phyloP scores from a whole-genome alignment of 2,113 vertebrate species.

The Gambusia holbrooki region DNA sequence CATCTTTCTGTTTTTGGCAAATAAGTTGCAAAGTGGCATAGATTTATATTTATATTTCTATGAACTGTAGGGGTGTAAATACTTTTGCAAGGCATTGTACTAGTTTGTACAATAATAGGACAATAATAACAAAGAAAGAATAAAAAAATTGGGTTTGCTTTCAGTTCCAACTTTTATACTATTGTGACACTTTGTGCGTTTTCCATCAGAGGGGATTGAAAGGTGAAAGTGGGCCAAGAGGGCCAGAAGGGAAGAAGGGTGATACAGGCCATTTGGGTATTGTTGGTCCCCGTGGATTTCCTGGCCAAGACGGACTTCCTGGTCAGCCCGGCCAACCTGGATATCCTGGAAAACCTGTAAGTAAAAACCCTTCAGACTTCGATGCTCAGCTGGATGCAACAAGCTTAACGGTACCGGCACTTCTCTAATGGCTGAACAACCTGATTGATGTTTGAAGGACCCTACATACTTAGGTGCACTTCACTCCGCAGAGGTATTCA shows the following conservation, averaged over 20 bases:
- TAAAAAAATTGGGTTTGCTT: neutral
- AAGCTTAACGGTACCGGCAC: neutral
- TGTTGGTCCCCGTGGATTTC: slow-evolving; percentile 72
- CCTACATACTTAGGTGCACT: too few relatives aligned
- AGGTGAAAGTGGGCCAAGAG: slow-evolving; percentile 70
- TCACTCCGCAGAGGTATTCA: too few relatives aligned
- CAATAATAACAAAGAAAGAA: neutral
- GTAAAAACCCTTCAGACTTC: slow-evolving; percentile 24
- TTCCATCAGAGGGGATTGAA: slow-evolving; percentile 67
- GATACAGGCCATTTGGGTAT: slow-evolving; percentile 65
- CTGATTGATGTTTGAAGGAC: too few relatives aligned
- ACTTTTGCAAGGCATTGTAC: neutral
- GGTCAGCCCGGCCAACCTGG: slow-evolving; percentile 79
- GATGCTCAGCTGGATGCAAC: neutral
- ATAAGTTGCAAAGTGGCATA: too few relatives aligned
- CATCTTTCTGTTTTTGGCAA: too few relatives aligned
- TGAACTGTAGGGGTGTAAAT: too few relatives aligned
- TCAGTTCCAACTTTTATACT: neutral
- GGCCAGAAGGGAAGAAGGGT: slow-evolving; percentile 76
- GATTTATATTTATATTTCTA: too few relatives aligned
- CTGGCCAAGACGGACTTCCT: slow-evolving; percentile 75
- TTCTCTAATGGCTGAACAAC: too few relatives aligned
- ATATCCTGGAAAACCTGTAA: slow-evolving; percentile 81
- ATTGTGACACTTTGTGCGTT: neutral
- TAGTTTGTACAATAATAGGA: neutral